Conservation (phyloP, 2,113 vertebrate species). For the Microtus montanus region DNA sequence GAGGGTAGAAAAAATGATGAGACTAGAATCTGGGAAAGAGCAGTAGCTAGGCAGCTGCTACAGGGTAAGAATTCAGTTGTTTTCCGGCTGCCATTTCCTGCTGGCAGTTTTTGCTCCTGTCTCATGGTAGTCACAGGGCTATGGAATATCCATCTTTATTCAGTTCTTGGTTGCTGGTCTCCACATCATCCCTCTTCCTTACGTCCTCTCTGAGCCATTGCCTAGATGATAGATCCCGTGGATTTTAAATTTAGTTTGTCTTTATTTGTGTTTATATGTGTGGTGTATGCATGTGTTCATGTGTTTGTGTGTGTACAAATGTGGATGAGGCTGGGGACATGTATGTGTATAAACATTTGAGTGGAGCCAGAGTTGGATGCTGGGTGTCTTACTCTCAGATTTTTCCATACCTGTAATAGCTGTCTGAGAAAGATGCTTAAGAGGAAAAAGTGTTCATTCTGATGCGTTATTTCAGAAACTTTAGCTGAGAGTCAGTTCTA, state of each 20-base stretch:
- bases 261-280: not conserved
- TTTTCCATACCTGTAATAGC: not conserved
- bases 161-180: not conserved
- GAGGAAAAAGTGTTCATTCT: not conserved
- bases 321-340: not conserved
- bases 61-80: too few species aligned
- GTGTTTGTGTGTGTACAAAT: not conserved
- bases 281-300: not conserved
- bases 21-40: too few species aligned
- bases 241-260: not conserved
- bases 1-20: not conserved
- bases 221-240: not conserved
- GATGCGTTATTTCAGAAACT: not conserved
- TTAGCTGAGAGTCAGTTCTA: not conserved
- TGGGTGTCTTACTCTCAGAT: not conserved
- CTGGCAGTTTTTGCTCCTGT: not conserved
- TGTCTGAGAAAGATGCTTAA: not conserved
- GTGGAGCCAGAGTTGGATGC: not conserved
- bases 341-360: accelerated
- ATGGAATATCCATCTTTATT: too few species aligned
- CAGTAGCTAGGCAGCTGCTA: not conserved
- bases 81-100: not conserved
- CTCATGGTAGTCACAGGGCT: not conserved
- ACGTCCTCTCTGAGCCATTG: not conserved
- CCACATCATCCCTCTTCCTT: not conserved